phyloP scores from a whole-genome alignment of 1,140 invertebrate species.

The Papilio polyxenes region DNA sequence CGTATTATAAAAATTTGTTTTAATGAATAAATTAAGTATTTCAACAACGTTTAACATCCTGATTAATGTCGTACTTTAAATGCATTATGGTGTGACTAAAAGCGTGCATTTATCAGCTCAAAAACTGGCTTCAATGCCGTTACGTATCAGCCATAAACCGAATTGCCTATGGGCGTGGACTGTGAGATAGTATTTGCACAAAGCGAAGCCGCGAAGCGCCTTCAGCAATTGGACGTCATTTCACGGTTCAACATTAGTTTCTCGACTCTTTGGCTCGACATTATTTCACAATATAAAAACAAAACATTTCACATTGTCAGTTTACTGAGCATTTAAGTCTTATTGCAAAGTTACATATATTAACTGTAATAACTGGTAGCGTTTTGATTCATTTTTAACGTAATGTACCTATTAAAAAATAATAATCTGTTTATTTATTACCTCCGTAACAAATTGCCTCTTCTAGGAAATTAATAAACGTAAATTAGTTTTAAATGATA shows the following conservation, averaged over 20 bases:
- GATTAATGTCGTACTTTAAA: conserved; percentile 7
- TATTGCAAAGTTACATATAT: not conserved
- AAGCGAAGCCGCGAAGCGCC: conserved; percentile 64
- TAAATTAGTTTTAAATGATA: no score
- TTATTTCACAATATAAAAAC: conserved; percentile 39
- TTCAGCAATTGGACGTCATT: conserved; percentile 66
- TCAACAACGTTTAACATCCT: not conserved
- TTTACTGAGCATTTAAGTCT: not conserved
- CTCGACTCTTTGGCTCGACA: conserved; percentile 49
- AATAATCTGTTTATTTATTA: no score
- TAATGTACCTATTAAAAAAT: no score
- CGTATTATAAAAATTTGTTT: not conserved
- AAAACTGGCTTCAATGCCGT: conserved; percentile 29
- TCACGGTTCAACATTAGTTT: conserved; percentile 65
- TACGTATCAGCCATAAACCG: conserved; percentile 43
- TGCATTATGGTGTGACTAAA: conserved; percentile 15
- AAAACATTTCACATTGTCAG: not conserved
- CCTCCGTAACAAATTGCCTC: no score
- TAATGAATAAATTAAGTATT: not conserved
- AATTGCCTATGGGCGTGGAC: conserved; percentile 47
- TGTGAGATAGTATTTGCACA: conserved; percentile 66
- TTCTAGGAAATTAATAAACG: no score
- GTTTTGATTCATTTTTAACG: no score
- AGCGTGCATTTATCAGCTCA: conserved; percentile 28
- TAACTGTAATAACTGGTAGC: no score